These are phyloP conservation scores for Cheilosia vernalis DNA, from an alignment of 2,888 invertebrate genomes.

Conservation along the genomic window DNA sequence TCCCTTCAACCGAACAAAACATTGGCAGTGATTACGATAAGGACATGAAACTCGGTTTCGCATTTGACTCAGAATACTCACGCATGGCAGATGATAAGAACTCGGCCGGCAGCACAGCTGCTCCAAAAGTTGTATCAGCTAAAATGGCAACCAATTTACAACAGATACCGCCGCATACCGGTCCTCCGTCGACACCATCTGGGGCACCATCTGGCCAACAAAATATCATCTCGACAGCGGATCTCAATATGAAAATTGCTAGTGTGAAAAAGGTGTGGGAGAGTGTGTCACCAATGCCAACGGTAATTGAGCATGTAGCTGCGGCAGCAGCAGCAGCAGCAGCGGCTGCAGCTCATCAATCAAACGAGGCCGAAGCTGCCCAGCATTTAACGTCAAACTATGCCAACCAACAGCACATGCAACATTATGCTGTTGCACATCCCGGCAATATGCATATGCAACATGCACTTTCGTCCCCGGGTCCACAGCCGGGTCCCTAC, in stretches of 20 bases:
- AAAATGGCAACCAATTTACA: slow-evolving; percentile 82
- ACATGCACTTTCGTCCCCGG: slow-evolving; percentile 82
- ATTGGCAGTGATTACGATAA: slow-evolving; percentile 89
- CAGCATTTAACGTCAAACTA: slow-evolving; percentile 77
- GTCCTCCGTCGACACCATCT: slow-evolving; percentile 36
- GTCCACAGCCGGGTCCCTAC: slow-evolving; percentile 78
- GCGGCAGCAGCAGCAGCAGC: slow-evolving; percentile 76
- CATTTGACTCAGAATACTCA: slow-evolving; percentile 91
- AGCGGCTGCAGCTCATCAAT: slow-evolving; percentile 55
- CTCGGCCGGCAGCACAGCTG: slow-evolving; percentile 77
- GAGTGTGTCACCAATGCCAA: slow-evolving; percentile 86
- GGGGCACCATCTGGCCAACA: slow-evolving; percentile 84
- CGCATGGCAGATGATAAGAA: slow-evolving; percentile 85
- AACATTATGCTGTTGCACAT: slow-evolving; percentile 80
- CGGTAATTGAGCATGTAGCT: slow-evolving; percentile 85
- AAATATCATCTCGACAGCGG: slow-evolving; percentile 92
- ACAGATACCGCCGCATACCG: slow-evolving; percentile 52
- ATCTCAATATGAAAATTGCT: slow-evolving; percentile 96
- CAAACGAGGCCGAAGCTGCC: slow-evolving; percentile 60
- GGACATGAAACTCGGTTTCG: slow-evolving; percentile 96
- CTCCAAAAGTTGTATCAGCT: slow-evolving; percentile 75
- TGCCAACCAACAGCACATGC: slow-evolving; percentile 78
- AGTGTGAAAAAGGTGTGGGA: slow-evolving; percentile 95
- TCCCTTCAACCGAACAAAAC: slow-evolving; percentile 74
- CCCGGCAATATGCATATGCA: slow-evolving; percentile 81